Evolutionary conservation across 2,888 invertebrate genomes (phyloP), one percentile per base, ranked within the genome.

Genomic region (Aporophyla nigra): DNA sequence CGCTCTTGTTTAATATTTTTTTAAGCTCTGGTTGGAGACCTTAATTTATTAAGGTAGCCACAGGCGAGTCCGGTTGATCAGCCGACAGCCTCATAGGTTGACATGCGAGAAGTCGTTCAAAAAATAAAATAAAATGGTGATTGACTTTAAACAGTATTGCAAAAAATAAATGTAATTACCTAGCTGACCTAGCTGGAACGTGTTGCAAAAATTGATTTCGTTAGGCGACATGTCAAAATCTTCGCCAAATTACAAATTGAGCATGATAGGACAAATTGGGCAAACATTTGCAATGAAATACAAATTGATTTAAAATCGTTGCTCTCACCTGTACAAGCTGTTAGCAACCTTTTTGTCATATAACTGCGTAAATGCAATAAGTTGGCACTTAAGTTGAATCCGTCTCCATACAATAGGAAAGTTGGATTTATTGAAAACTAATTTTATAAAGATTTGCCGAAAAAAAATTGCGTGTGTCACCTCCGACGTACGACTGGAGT

Each of bases 301-400:
- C 51, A 46, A 56, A 73, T 61, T 33, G 14, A 63, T 65, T 51
- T 69, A 56, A 27, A n/a, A 33, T 43, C 6, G 5, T 73, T 73
- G 74, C 62, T 51, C 56, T 82, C 62, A 71, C 59, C 54, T 78
- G 74, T 78, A 83, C 70, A 19, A 27, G 43, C 6, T 58, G 49
- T 80, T 54, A 46, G 43, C 53, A 73, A 54, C 12, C 21, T 82
- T 78, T 72, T 67, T 67, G 69, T 72, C 66, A 53, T 69, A 40
- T 51, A 73, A 61, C 61, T 77, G 21, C 56, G 49, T 40, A 33
- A 53, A 46, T 27, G n/a, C 19, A 53, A 46, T 80, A 53, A 53
- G n/a, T 62, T 53, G 56, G 5, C 43, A 56, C 56, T 59, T 49
- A 33, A 24, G 27, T 24, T 27, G 24, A 12, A 62, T 46, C 24